phyloP scores from a whole-genome alignment of 2,113 vertebrate species.

The Pipa parva region DNA sequence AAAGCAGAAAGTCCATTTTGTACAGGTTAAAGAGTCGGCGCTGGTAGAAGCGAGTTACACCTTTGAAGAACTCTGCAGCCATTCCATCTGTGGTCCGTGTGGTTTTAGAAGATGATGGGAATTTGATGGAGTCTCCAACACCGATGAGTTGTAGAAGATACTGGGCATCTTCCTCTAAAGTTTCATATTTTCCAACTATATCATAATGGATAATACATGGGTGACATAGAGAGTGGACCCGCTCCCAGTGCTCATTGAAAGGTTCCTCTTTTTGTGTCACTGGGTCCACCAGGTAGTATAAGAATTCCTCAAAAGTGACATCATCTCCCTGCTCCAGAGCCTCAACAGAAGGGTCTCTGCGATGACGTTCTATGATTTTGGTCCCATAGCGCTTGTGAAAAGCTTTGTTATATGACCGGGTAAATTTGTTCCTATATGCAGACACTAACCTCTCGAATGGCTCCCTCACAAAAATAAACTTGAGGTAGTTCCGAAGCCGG shows the following conservation, averaged over 20 bases:
- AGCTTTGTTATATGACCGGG: conserved; percentile 80
- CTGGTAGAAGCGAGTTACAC: conserved; percentile 87
- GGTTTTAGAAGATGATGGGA: conserved; percentile 70
- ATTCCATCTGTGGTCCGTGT: conserved; percentile 71
- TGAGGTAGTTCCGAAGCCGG: conserved; percentile 85
- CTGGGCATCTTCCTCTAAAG: conserved; percentile 82
- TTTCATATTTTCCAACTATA: conserved; percentile 91
- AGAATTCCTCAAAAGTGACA: conserved; percentile 88
- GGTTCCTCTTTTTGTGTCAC: conserved; percentile 81
- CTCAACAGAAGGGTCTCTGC: conserved; percentile 61
- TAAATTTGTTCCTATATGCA: conserved; percentile 89
- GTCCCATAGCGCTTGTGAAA: conserved; percentile 89
- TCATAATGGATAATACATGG: conserved; percentile 90
- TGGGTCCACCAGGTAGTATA: conserved; percentile 87
- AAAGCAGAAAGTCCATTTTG: conserved; percentile 93
- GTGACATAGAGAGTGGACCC: conserved; percentile 86
- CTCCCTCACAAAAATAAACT: conserved; percentile 89
- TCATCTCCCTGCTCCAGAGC: conserved; percentile 78
- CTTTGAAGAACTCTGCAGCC: conserved; percentile 78
- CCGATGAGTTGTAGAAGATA: conserved; percentile 82
- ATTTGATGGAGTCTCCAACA: conserved; percentile 63
- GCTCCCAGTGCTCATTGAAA: conserved; percentile 95
- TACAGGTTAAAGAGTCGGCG: conserved; percentile 88
- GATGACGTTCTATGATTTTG: conserved; percentile 81
- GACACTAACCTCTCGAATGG: conserved; percentile 91